Conservation (phyloP, 1,140 invertebrate species). For the Hylyphantes graminicola region DNA sequence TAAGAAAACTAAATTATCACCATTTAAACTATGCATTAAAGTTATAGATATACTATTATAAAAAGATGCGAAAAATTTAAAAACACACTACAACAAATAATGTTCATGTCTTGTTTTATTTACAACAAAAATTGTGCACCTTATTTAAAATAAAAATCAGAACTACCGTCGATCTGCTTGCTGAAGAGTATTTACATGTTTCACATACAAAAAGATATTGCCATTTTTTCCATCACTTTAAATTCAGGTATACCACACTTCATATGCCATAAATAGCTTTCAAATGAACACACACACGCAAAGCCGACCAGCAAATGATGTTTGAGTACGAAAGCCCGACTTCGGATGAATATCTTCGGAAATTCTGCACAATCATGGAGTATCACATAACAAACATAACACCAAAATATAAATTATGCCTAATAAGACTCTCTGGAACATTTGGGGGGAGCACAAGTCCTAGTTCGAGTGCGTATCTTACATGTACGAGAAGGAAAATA, state of each 20-base stretch:
- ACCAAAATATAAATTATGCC: slow-evolving; percentile 61
- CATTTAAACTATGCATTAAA: too few relatives aligned
- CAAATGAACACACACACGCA: slow-evolving; percentile 41
- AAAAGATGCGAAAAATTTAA: neutral
- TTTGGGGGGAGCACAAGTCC: slow-evolving; percentile 27
- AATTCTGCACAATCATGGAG: neutral
- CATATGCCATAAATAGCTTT: slow-evolving; percentile 51
- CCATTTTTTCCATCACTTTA: slow-evolving; percentile 55
- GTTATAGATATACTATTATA: too few relatives aligned
- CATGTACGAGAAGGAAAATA: slow-evolving; percentile 56
- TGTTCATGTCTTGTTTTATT: slow-evolving; percentile 59
- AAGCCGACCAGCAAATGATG: slow-evolving; percentile 48
- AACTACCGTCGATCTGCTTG: slow-evolving; percentile 18
- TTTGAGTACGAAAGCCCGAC: slow-evolving; percentile 57
- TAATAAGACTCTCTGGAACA: slow-evolving; percentile 58
- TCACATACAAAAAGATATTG: slow-evolving; percentile 59
- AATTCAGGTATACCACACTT: slow-evolving; percentile 57
- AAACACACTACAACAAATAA: slow-evolving; percentile 29
- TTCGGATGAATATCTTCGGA: slow-evolving; percentile 12
- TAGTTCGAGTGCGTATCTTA: slow-evolving; percentile 48
- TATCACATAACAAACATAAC: slow-evolving; percentile 60
- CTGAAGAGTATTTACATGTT: slow-evolving; percentile 35
- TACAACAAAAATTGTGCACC: slow-evolving; percentile 60
- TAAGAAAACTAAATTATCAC: too few relatives aligned
- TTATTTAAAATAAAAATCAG: slow-evolving; percentile 51